Conservation (phyloP, 2,888 invertebrate species). For the Lithophane semibrunnea region DNA sequence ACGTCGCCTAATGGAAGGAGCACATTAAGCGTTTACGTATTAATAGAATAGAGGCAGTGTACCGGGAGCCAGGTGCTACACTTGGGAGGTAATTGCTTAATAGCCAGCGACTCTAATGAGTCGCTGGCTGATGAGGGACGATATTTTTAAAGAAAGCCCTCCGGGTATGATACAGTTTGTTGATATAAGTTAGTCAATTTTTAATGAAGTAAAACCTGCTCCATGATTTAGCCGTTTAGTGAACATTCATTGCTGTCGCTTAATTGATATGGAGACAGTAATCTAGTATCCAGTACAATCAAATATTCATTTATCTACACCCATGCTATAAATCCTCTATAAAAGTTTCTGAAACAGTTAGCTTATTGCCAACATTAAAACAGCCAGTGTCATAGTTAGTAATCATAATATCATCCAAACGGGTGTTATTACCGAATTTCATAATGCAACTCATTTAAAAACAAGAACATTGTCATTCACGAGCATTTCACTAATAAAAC, state of each 20-base stretch:
- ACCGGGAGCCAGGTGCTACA: slow-evolving; percentile 82
- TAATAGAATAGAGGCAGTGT: slow-evolving; percentile 82
- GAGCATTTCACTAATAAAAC: no score
- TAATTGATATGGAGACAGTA: neutral
- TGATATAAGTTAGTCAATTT: slow-evolving; percentile 40
- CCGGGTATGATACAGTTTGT: slow-evolving; percentile 43
- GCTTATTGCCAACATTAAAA: no score
- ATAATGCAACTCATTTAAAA: no score
- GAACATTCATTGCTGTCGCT: neutral
- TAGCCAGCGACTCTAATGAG: slow-evolving; percentile 80
- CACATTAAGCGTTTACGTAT: slow-evolving; percentile 88
- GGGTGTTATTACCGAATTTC: no score
- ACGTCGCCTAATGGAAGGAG: slow-evolving; percentile 87
- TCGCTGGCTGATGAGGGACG: no score
- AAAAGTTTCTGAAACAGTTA: no score
- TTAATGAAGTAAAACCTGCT: slow-evolving; percentile 36
- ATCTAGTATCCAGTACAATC: neutral
- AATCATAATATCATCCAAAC: no score
- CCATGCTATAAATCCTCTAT: no score
- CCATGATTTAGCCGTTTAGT: slow-evolving; percentile 18
- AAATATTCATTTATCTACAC: neutral
- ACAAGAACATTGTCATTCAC: no score
- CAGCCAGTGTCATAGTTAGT: no score
- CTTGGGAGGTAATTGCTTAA: slow-evolving; percentile 82
- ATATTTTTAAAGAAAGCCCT: slow-evolving; percentile 73